These are phyloP conservation scores for human DNA, from an alignment of 2,113 vertebrate genomes.

Conservation along the genomic window GRCh38 chr9:61627001-61627500, in stretches of 20 bases:
- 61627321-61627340: neutral
- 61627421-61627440: neutral
- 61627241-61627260: no score
- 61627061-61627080: no score
- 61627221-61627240: no score
- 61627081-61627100: no score
- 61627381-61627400: neutral
- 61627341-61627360: neutral
- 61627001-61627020: neutral
- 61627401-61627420: neutral
- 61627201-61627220: no score
- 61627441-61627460: neutral
- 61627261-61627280: no score
- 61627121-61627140: no score
- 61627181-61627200: no score
- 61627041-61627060: neutral
- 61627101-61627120: no score
- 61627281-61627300: no score
- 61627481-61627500: neutral
- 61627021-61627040: neutral
- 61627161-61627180: no score
- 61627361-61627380: neutral
- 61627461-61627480: neutral
- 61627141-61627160: no score
- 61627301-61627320: neutral